Percentiles rank a stretch among this genome's conserved stretches.
phyloP scores from a whole-genome alignment of 2,797 vertebrate species.

The Argyrosomus regius region DNA sequence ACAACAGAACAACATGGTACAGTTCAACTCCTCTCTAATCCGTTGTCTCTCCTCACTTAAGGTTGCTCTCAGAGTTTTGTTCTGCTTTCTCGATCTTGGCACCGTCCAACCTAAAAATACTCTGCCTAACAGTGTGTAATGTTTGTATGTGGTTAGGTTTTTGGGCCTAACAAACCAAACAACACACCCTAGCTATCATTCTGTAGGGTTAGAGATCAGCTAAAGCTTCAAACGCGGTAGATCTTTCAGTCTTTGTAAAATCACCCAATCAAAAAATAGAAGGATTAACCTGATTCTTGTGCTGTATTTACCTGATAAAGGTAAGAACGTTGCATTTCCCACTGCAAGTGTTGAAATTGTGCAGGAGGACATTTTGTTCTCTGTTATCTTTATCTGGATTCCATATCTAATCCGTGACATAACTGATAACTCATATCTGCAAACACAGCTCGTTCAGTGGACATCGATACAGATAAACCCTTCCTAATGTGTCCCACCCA shows the following conservation, averaged over 20 bases:
- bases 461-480: neutral
- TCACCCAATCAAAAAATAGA: neutral
- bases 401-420: neutral
- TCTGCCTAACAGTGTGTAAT: neutral
- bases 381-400: no score
- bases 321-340: neutral
- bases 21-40: neutral
- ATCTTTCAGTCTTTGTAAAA: neutral
- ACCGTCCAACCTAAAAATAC: neutral
- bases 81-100: neutral
- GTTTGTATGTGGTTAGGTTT: neutral
- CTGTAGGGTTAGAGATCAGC: neutral
- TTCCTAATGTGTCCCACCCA: neutral
- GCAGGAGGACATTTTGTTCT: neutral
- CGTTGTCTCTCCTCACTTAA: neutral
- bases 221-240: neutral
- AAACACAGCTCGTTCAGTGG: neutral
- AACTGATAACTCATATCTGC: neutral
- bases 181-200: neutral
- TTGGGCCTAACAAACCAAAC: neutral
- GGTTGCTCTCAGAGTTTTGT: no score
- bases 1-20: constrained; percentile 77
- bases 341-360: no score
- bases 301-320: no score
- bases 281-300: neutral